These are phyloP conservation scores for Limnephilus auricula DNA, from an alignment of 2,888 invertebrate species.

Conservation along the genomic window DNA sequence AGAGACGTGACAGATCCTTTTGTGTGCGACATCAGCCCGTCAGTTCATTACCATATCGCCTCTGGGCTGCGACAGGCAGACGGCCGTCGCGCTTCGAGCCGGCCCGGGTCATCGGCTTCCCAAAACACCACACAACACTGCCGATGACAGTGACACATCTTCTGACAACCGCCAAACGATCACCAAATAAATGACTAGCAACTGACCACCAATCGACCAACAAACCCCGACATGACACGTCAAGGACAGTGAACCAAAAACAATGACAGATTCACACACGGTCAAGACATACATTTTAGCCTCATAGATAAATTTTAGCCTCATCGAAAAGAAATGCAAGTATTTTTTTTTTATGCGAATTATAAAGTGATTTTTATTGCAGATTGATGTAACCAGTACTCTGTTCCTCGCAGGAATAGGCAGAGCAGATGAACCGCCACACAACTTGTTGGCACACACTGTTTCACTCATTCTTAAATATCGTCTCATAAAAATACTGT, in stretches of 20 bases:
- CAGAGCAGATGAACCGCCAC: no score
- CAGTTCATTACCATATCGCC: slow-evolving; percentile 3
- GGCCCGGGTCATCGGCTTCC: slow-evolving; percentile 32
- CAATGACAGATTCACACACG: no score
- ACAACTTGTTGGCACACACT: no score
- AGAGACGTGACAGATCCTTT: slow-evolving; percentile 6
- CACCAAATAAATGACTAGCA: neutral
- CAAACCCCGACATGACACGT: neutral
- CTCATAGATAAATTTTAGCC: no score
- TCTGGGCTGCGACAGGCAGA: neutral
- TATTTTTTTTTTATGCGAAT: no score
- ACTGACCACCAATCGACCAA: neutral
- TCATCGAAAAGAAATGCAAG: no score
- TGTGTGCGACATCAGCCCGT: neutral
- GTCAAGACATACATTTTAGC: no score
- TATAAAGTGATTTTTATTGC: no score
- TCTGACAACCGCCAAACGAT: neutral
- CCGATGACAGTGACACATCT: slow-evolving; percentile 10
- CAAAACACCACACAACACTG: neutral
- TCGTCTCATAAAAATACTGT: no score
- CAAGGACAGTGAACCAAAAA: neutral
- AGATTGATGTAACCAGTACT: no score
- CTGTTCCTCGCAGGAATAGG: no score
- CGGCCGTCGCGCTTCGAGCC: neutral
- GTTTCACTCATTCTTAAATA: no score